Evolutionary conservation across 2,888 invertebrate species (phyloP).

Genomic region (Erebia epiphron): DNA sequence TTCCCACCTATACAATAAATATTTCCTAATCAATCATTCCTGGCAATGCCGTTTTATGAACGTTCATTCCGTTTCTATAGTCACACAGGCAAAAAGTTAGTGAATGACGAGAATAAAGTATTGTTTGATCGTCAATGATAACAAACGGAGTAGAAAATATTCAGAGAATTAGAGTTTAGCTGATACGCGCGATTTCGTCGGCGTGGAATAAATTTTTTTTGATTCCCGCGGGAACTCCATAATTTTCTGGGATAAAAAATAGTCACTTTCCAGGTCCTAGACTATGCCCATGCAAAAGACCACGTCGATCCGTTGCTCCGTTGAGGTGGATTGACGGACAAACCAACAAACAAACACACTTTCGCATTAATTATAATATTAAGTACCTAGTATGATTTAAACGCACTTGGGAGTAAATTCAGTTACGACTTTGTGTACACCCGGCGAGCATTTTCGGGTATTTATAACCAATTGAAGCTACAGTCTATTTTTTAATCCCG

Average conservation of each 20-base stretch:
- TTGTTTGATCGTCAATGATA: slow-evolving; percentile 32
- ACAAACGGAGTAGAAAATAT: slow-evolving; percentile 52
- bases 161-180: slow-evolving; percentile 50
- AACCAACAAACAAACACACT: no score
- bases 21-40: background rate
- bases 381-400: slow-evolving; percentile 25
- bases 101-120: slow-evolving; percentile 12
- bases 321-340: no score
- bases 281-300: no score
- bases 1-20: background rate
- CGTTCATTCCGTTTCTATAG: background rate
- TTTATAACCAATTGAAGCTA: slow-evolving; percentile 1
- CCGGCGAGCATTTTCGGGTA: slow-evolving; percentile 6
- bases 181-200: no score
- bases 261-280: no score
- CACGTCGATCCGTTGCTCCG: no score
- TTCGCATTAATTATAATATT: no score
- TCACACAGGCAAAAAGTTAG: slow-evolving; percentile 1
- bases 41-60: slow-evolving; percentile 15
- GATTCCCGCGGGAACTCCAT: no score
- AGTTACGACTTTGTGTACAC: slow-evolving; percentile 52
- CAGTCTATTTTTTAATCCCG: no score
- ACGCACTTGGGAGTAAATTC: slow-evolving; percentile 49
- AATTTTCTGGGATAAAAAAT: no score
- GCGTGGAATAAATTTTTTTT: no score